Base-by-base conservation (phyloP, 2,113 vertebrate genomes). In the Pandion haliaetus region DNA sequence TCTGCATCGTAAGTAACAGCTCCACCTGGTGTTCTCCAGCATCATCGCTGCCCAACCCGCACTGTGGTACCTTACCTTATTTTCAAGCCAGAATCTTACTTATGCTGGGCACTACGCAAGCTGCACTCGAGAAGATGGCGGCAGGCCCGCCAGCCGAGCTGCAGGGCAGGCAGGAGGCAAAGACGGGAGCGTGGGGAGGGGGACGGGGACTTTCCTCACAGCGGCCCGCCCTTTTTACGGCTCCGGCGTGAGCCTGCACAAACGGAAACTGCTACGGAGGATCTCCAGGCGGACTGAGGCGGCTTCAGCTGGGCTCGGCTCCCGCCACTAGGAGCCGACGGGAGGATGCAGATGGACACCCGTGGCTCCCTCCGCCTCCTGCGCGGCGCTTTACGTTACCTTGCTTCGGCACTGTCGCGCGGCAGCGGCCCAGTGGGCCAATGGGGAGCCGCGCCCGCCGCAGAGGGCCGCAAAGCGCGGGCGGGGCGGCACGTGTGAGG, bases 341-440 rank as follows among this genome's bases (percentile, higher is more conserved):
- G 4, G 3, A 3, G 4, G 7, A 2, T 2, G 6, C 15, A 1
- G 34, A 2, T 1, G 3, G 2, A 21, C 24, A 10, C 2, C 25
- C 19, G 7, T 7, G 2, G 3, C 3, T 1, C 3, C 8, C 13
- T 1, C 1, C 17, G 1, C 3, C 17, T 34, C 5, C 26, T 13
- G 66, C 24, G 5, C 2, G 9, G 38, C 54, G 63, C 82, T 65
- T 77, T 84, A 79, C 94, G 93, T 90, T 59, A 40, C 5, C 6
- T 5, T 12, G 23, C 7, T 32, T 24, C 85, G 34, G 28, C 62
- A 57, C 12, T 69, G 88, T 91, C 79, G 93, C 12, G 38, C 52
- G 17, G 10, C 11, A 5, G 40, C 23, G 5, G 47, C 25, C 25
- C 8, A 31, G 12, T 7, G 9, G 32, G 25, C 82, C 78, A 79